Evolutionary conservation across 2,113 vertebrate species (phyloP).

Genomic region (Sporophila hypoxantha): DNA sequence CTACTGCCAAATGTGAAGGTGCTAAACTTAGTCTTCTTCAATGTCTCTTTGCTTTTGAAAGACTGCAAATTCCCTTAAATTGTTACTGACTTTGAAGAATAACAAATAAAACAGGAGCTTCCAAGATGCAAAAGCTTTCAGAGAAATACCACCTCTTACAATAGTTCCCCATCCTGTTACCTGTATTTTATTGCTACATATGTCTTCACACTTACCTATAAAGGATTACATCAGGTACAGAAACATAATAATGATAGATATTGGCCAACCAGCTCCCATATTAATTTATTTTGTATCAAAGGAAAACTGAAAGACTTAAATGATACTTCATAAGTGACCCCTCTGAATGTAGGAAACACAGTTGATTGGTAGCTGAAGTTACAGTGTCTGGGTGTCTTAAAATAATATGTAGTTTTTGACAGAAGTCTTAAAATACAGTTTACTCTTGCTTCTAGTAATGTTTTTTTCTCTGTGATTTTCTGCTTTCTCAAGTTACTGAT

Average conservation of each 20-base stretch:
- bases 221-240: not conserved
- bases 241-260: not conserved
- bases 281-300: not conserved
- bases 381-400: not conserved
- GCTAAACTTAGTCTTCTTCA: not conserved
- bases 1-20: not conserved
- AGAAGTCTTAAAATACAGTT: not conserved
- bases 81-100: not conserved
- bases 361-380: not conserved
- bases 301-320: not conserved
- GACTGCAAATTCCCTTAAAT: not conserved
- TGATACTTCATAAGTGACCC: not conserved
- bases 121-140: not conserved
- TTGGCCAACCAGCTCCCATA: not conserved
- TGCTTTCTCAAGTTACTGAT: not conserved
- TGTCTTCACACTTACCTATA: not conserved
- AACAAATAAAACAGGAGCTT: not conserved
- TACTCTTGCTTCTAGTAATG: not conserved
- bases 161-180: not conserved
- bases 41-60: not conserved
- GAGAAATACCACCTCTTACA: not conserved
- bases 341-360: not conserved
- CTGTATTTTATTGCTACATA: not conserved
- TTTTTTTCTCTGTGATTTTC: not conserved
- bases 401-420: not conserved